Evolutionary conservation across 2,797 vertebrate genomes (phyloP).

Genomic region (Sebastes diaconus): DNA sequence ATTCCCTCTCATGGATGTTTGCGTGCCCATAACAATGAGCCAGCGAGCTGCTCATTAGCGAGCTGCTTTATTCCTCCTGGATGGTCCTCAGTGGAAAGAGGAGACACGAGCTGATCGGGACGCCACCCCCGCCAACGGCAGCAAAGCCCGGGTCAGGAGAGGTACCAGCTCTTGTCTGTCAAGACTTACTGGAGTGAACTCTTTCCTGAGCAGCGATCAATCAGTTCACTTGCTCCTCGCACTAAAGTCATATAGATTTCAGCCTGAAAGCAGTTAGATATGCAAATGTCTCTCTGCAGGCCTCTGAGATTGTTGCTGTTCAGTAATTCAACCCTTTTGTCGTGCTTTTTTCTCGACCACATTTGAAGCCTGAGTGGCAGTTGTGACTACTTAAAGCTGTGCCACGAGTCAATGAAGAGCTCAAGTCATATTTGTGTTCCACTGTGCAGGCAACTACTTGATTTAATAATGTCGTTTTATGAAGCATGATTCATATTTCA

Average conservation of each 20-base stretch:
- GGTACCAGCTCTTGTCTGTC: slow-evolving; percentile 18
- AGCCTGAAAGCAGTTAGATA: slow-evolving; percentile 49
- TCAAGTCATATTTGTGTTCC: slow-evolving; percentile 53
- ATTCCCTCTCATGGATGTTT: slow-evolving; percentile 40
- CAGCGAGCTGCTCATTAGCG: slow-evolving; percentile 52
- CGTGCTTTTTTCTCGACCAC: slow-evolving; percentile 33
- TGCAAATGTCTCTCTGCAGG: slow-evolving; percentile 32
- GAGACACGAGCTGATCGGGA: not conserved
- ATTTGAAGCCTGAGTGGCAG: slow-evolving; percentile 55
- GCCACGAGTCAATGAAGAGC: slow-evolving; percentile 56
- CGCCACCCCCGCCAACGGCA: not conserved
- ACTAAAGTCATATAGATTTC: slow-evolving; percentile 26
- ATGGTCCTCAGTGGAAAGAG: slow-evolving; percentile 52
- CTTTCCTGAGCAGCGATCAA: slow-evolving; percentile 3
- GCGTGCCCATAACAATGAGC: slow-evolving; percentile 51
- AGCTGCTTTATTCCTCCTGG: slow-evolving; percentile 45
- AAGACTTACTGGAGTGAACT: not conserved
- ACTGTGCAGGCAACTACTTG: slow-evolving; percentile 69
- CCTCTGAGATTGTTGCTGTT: slow-evolving; percentile 23
- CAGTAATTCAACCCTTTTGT: slow-evolving; percentile 41
- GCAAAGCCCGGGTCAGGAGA: slow-evolving; percentile 26
- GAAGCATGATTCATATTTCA: slow-evolving; percentile 76
- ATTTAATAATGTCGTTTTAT: slow-evolving; percentile 66
- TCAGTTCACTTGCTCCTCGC: slow-evolving; percentile 1
- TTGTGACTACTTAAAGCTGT: slow-evolving; percentile 62